Base-by-base conservation (phyloP, 2,888 invertebrate species). In the Toxonevra muliebris region DNA sequence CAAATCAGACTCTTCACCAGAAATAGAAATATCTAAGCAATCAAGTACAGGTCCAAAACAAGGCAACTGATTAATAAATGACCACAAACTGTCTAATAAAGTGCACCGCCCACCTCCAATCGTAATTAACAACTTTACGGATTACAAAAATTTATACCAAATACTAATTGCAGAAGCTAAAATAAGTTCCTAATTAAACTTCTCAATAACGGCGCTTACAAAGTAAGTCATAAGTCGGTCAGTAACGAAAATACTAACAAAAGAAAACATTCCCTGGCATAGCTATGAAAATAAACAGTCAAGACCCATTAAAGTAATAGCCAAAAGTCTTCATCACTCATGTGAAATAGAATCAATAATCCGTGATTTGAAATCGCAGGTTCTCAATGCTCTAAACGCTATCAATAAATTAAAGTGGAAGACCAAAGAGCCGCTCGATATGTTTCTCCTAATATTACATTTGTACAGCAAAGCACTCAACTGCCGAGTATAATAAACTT, bases 201-300 rank as follows among this genome's bases (percentile, higher is more conserved):
- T n/a, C n/a, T n/a, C n/a, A n/a, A n/a, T n/a, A n/a, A n/a, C n/a
- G n/a, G n/a, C 15, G 15, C 15, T 11, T 62, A 53, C 41, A 62
- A 50, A 62, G 40, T 62, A 10, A 62, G n/a, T 41, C 9, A 61
- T 61, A 13, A 54, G 54, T 17, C 41, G 66, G 54, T 13, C 3
- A 12, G n/a, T 67, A 15, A 62, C 66, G 13, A 62, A 20, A 50
- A 9, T 17, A 11, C 67, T 67, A 15, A 30, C 43, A 10, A 62
- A 7, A 2, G 1, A 8, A 20, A 40, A 67, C 2, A 52, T 62
- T 13, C 40, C 60, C 1, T 62, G 50, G 67, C 45, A 67, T 52
- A 20, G 42, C 4, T 67, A 62, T 42, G 52, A 67, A 62, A 42
- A 67, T 57, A 67, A 57, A 42, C 67, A 62, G 48, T 12, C 57